Conservation (phyloP, 2,797 vertebrate species). For the Artibeus lituratus region DNA sequence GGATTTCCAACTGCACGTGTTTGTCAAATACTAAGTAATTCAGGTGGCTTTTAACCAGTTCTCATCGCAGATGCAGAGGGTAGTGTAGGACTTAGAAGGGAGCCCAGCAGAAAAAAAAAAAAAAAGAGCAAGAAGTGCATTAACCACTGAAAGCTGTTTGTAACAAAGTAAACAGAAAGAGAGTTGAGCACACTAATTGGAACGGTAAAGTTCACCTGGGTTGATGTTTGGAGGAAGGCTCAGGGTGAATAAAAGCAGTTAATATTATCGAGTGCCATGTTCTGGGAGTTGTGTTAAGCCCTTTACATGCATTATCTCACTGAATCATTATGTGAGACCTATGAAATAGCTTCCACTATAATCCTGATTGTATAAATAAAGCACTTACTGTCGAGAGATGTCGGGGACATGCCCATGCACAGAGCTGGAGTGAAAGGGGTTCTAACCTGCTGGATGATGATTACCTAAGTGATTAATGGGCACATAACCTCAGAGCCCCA, state of each 20-base stretch:
- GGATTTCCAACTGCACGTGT: constrained; percentile 41
- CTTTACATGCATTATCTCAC: background rate
- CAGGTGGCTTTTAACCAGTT: constrained; percentile 20
- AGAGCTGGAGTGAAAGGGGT: background rate
- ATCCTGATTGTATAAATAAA: background rate
- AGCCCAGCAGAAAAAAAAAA: background rate
- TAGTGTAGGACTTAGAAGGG: background rate
- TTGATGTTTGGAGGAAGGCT: background rate
- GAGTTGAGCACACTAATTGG: background rate
- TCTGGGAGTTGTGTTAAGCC: background rate
- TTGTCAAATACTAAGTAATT: constrained; percentile 69
- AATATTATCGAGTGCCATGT: background rate
- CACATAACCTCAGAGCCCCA: background rate
- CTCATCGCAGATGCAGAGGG: background rate
- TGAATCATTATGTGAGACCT: background rate
- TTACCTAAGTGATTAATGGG: background rate
- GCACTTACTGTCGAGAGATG: background rate
- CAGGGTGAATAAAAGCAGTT: background rate
- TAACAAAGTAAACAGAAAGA: background rate
- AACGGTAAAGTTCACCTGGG: background rate
- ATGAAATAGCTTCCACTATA: background rate
- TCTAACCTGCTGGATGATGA: background rate
- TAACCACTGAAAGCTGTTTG: background rate
- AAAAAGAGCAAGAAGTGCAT: background rate
- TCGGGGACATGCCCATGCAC: background rate